Evolutionary conservation across 1,140 invertebrate species (phyloP).

Genomic region (Hyphantria cunea): DNA sequence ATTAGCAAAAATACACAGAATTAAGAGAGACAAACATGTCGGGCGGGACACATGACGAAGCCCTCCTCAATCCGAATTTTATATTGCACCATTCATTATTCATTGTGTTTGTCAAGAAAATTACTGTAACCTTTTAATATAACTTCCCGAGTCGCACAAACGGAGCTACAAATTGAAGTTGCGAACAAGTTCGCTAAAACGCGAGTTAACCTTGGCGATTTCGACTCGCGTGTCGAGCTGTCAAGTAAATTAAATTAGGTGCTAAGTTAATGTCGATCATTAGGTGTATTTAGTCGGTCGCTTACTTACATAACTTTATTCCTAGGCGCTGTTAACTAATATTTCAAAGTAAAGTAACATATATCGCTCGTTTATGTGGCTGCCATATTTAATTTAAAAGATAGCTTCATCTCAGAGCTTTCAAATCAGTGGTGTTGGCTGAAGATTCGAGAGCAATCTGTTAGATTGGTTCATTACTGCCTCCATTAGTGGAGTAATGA

Average conservation of each 20-base stretch:
- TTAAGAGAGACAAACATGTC: conserved; percentile 78
- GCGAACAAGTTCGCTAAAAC: conserved; percentile 60
- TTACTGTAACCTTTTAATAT: conserved; percentile 77
- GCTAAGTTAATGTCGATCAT: conserved; percentile 61
- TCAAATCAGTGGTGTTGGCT: conserved; percentile 72
- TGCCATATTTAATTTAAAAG: conserved; percentile 49
- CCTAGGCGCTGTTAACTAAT: background rate
- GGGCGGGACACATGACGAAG: conserved; percentile 59
- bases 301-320: conserved; percentile 1
- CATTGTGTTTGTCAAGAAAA: conserved; percentile 77
- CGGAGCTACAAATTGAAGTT: conserved; percentile 72
- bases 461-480: conserved; percentile 80
- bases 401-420: conserved; percentile 56
- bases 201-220: conserved; percentile 65
- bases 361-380: background rate
- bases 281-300: conserved; percentile 39
- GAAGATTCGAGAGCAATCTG: conserved; percentile 78
- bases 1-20: conserved; percentile 80
- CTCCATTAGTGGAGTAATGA: conserved; percentile 80
- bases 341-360: conserved; percentile 3
- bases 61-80: conserved; percentile 75
- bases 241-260: conserved; percentile 64
- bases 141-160: conserved; percentile 69
- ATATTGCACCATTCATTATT: conserved; percentile 77
- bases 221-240: conserved; percentile 54